Base-by-base conservation (phyloP, 2,888 invertebrate species). In the Sphinx pinastri region DNA sequence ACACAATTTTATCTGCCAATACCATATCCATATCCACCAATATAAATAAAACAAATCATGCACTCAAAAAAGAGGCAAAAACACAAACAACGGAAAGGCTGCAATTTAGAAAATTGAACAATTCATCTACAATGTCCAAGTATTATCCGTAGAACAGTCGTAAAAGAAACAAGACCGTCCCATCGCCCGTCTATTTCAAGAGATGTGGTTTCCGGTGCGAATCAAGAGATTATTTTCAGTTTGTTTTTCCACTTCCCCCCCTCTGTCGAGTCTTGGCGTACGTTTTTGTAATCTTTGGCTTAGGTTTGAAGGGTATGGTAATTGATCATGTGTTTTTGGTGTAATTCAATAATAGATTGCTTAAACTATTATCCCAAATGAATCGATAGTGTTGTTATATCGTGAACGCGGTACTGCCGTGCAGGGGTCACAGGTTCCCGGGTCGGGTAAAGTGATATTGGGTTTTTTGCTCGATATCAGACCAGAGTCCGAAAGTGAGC, bases 221-320 rank as follows among this genome's bases (percentile, higher is more conserved):
- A 72, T 79, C 71, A 69, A 72, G 73, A 76, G 81, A 81, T 81
- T 84, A 84, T 86, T 86, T 84, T 84, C 80, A 80, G 82, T 82
- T 74, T 81, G 79, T 83, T 84, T 84, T 84, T 81, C 76, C 75
- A 76, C 77, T 79, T 73, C 73, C 70, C 69, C 69, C 68, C 45
- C 49, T 57, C 55, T 57, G 54, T 13, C 45, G 45, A 13, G 60
- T 47, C 69, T 66, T 58, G 38, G 67, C 66, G 49, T 45, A 25
- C 63, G 68, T 55, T 31, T 12, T 10, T 25, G 67, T 68, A 45
- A 55, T 55, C 55, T 68, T 45, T 49, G 38, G 47, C 6, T 49
- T 57, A 25, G 0, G 47, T 16, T 19, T 25, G 57, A 57, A 57
- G 63, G 47, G 45, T 63, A 47, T 38, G 4, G 49, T 49, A 19